A percentile compares a stretch with the other conserved stretches of the same genome.
phyloP scores from a whole-genome alignment of 2,113 vertebrate species.

The Larimichthys polyactis region DNA sequence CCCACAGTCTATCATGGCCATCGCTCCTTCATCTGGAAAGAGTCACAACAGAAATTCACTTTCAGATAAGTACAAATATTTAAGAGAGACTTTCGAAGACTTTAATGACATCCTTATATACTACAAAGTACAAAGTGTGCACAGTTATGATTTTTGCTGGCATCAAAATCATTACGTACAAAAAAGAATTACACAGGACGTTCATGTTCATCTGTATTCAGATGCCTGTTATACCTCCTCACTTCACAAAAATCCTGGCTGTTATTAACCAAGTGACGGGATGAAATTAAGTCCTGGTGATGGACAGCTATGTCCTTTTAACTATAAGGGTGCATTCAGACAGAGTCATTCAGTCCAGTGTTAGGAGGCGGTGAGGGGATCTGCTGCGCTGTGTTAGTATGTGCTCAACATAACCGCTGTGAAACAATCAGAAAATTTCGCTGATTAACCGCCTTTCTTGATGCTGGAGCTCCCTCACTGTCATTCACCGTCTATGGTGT shows the following conservation, averaged over 20 bases:
- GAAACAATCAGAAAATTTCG: too few species aligned
- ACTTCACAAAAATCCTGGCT: constrained; percentile 2
- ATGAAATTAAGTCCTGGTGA: constrained; percentile 69
- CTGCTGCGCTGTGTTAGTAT: too few species aligned
- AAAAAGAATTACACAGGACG: neutral
- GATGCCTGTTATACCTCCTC: neutral
- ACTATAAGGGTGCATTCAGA: constrained; percentile 21
- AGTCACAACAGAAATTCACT: neutral
- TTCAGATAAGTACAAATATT: neutral
- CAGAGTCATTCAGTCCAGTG: too few species aligned
- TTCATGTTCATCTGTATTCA: neutral
- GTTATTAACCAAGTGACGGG: constrained; percentile 37
- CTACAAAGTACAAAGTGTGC: neutral
- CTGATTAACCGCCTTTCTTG: too few species aligned
- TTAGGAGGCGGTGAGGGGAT: too few species aligned
- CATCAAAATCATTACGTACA: neutral
- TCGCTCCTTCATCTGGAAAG: constrained; percentile 87
- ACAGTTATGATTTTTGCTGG: neutral
- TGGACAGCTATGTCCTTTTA: constrained; percentile 53
- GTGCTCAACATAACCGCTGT: too few species aligned
- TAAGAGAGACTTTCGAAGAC: neutral
- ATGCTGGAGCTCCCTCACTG: too few species aligned
- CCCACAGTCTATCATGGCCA: constrained; percentile 92
- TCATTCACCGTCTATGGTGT: too few species aligned
- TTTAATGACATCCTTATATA: too few species aligned